Percentiles rank a stretch among this genome's conserved stretches.
These are phyloP conservation scores for Orycteropus afer DNA, from an alignment of 2,113 vertebrate species.

Conservation along the genomic window DNA sequence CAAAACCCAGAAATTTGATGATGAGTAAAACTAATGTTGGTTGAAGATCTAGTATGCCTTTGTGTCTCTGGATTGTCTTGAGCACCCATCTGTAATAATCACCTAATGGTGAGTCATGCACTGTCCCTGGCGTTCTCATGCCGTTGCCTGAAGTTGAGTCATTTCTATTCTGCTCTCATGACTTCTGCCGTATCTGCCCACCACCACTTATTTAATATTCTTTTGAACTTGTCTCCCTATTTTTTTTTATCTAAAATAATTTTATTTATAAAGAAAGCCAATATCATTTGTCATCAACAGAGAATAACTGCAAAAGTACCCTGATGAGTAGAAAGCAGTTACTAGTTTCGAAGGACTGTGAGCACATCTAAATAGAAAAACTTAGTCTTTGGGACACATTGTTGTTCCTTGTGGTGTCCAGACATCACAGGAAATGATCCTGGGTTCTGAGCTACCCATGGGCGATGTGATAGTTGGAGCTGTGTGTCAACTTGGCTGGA, in stretches of 20 bases:
- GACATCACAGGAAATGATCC: neutral
- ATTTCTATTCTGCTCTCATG: neutral
- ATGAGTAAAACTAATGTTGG: neutral
- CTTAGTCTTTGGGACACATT: neutral
- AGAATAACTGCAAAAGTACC: neutral
- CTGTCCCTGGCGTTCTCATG: neutral
- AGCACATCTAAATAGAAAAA: too few species aligned
- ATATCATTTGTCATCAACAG: neutral
- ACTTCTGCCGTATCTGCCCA: neutral
- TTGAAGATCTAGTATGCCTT: fast-evolving
- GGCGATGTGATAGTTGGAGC: too few species aligned
- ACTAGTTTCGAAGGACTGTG: too few species aligned
- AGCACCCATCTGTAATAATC: fast-evolving
- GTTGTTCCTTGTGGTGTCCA: neutral
- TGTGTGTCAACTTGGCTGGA: too few species aligned
- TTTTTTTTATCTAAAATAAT: neutral
- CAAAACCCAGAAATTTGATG: neutral
- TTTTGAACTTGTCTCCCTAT: neutral
- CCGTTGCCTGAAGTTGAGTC: fast-evolving
- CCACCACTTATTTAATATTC: neutral
- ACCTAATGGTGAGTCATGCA: too few species aligned
- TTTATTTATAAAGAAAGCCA: slow-evolving; percentile 16
- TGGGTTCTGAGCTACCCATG: neutral
- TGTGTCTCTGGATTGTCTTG: fast-evolving
- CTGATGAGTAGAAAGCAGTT: neutral